Evolutionary conservation across 2,888 invertebrate species (phyloP).

Genomic region (Mayetiola destructor): DNA sequence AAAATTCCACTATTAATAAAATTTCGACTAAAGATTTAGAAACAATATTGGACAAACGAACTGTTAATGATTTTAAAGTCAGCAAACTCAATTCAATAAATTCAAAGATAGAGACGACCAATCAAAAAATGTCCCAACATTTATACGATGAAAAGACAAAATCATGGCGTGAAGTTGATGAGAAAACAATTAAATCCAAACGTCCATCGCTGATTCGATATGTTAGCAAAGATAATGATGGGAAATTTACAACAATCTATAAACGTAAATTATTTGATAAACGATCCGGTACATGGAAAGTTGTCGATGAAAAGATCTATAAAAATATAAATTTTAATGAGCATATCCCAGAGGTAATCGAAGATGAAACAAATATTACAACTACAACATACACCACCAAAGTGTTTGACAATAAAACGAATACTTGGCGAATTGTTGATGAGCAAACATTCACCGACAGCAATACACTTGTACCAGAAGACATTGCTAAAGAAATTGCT

Average conservation of each 20-base stretch:
- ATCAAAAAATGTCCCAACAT: constrained; percentile 20
- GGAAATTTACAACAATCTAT: constrained; percentile 32
- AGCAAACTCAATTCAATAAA: background rate
- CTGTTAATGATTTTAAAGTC: background rate
- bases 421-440: constrained; percentile 35
- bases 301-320: constrained; percentile 40
- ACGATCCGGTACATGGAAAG: constrained; percentile 33
- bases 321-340: constrained; percentile 28
- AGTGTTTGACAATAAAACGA: constrained; percentile 34
- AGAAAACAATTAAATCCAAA: constrained; percentile 22
- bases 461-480: constrained; percentile 33
- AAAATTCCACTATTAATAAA: background rate
- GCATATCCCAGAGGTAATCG: constrained; percentile 33
- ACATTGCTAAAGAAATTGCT: constrained; percentile 35
- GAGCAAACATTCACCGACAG: constrained; percentile 34
- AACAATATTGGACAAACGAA: background rate
- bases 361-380: constrained; percentile 35
- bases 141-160: constrained; percentile 34
- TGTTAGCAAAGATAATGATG: constrained; percentile 33
- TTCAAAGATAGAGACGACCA: background rate
- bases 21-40: background rate
- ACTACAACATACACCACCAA: constrained; percentile 36
- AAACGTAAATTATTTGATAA: constrained; percentile 35
- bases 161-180: constrained; percentile 31
- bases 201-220: constrained; percentile 32